Evolutionary conservation across 1,140 invertebrate species (phyloP).

Genomic region (Diabrotica undecimpunctata): DNA sequence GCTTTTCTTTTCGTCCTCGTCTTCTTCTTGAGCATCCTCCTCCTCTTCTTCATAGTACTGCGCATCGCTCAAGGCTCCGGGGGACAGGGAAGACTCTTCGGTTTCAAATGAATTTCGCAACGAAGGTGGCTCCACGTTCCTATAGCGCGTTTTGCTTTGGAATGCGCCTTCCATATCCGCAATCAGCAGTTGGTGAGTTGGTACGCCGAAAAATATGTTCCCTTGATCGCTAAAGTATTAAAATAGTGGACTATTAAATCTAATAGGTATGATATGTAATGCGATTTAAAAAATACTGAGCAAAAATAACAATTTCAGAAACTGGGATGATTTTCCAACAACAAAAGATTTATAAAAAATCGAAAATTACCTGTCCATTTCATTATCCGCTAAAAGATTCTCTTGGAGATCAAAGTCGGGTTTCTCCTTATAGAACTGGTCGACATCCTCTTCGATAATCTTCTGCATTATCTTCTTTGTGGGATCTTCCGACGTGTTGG

Average conservation of each 20-base stretch:
- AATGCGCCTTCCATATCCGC: not conserved
- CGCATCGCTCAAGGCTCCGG: not conserved
- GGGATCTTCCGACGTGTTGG: not conserved
- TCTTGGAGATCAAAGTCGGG: slow-evolving; percentile 4
- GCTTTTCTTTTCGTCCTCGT: not conserved
- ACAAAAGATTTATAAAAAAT: too few species aligned
- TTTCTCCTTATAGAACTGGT: slow-evolving; percentile 9
- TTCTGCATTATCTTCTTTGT: slow-evolving; percentile 7
- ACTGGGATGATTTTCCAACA: too few species aligned
- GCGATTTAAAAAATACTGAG: not conserved
- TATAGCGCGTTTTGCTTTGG: not conserved
- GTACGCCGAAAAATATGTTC: not conserved
- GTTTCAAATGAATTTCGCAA: not conserved
- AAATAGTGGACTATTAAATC: not conserved
- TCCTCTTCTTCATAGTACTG: not conserved
- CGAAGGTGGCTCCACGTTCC: not conserved
- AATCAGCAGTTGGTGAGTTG: not conserved
- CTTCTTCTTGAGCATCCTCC: not conserved
- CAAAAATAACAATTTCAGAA: too few species aligned
- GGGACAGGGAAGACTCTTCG: not conserved
- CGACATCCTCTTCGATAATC: slow-evolving; percentile 10
- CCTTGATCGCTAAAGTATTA: not conserved
- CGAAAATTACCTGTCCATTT: slow-evolving; percentile 5
- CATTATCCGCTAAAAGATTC: not conserved
- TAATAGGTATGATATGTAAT: not conserved